Evolutionary conservation across 2,888 invertebrate species (phyloP).

Genomic region (Cantharis lateralis): DNA sequence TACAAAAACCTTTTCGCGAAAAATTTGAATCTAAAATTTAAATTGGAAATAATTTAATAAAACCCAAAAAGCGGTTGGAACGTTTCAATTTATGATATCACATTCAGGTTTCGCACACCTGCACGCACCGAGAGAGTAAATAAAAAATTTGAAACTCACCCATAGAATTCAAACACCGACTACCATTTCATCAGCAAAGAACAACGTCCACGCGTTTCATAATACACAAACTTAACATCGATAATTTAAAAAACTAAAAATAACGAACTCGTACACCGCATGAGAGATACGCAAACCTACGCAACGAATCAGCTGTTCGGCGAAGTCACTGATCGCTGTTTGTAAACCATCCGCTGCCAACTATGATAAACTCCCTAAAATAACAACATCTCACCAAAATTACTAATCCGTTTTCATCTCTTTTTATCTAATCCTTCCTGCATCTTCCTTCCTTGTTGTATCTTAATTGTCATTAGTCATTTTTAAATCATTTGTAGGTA

Average conservation of each 20-base stretch:
- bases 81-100: background rate
- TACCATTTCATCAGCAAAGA: background rate
- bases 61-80: background rate
- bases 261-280: background rate
- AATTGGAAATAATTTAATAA: no score
- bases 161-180: background rate
- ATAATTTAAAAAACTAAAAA: background rate
- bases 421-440: background rate
- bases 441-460: background rate
- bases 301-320: background rate
- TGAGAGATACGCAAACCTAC: background rate
- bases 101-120: background rate
- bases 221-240: background rate
- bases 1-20: no score
- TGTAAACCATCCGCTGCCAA: background rate
- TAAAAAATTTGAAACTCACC: background rate
- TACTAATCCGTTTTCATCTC: background rate
- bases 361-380: background rate
- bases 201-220: background rate
- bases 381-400: background rate
- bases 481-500: background rate
- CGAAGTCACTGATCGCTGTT: background rate
- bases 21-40: background rate
- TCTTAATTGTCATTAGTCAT: background rate
- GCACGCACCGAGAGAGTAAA: background rate